Conservation (phyloP, 2,888 invertebrate species). For the Ophion slaviceki region DNA sequence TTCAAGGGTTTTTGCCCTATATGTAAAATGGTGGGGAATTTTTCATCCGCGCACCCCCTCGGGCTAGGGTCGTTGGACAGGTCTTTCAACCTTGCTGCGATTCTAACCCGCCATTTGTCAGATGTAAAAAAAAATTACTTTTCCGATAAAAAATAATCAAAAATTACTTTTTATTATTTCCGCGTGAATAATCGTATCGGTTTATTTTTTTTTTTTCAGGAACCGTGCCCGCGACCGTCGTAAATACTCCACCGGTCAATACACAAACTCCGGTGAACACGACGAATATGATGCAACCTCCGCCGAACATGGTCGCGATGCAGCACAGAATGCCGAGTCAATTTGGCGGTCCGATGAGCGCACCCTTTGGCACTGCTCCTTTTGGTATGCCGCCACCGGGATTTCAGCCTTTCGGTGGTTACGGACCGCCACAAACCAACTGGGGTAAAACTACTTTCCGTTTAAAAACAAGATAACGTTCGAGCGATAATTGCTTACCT, state of each 20-base stretch:
- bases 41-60: no score
- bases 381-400: slow-evolving; percentile 90
- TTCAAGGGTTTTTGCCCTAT: no score
- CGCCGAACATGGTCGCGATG: slow-evolving; percentile 81
- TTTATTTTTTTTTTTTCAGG: slow-evolving; percentile 62
- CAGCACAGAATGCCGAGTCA: slow-evolving; percentile 82
- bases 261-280: slow-evolving; percentile 74
- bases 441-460: slow-evolving; percentile 76
- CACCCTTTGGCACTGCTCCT: slow-evolving; percentile 86
- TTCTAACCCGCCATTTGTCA: no score
- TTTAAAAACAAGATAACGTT: not conserved
- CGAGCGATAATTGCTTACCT: no score
- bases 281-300: slow-evolving; percentile 83
- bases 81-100: no score
- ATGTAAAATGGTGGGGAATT: no score
- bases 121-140: no score
- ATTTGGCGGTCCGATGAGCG: slow-evolving; percentile 85
- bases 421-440: slow-evolving; percentile 81
- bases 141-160: no score
- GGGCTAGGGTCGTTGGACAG: no score
- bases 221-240: slow-evolving; percentile 73
- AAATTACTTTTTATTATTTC: not conserved
- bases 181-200: not conserved
- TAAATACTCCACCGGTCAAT: slow-evolving; percentile 74
- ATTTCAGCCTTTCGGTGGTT: slow-evolving; percentile 84